Evolutionary conservation across 2,888 invertebrate genomes (phyloP).

Genomic region (Erebia palarica): DNA sequence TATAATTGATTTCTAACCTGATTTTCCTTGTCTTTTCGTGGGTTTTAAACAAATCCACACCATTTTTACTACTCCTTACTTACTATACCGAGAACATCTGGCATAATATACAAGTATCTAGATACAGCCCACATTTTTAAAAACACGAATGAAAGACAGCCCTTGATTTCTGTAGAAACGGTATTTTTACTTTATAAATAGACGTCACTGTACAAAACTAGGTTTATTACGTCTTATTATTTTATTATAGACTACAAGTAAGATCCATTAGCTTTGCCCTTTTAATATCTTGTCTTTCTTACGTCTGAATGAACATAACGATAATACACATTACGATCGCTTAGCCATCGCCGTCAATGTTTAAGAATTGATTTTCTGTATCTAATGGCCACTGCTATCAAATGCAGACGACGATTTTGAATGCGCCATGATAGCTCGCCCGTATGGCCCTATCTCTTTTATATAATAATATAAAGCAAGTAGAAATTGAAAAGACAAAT

Average conservation of each 20-base stretch:
- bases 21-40: neutral
- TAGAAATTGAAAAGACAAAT: neutral
- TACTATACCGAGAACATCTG: too few species aligned
- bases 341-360: neutral
- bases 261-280: neutral
- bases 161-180: too few species aligned
- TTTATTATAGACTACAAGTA: neutral
- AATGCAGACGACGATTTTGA: constrained; percentile 12
- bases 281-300: neutral
- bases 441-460: neutral
- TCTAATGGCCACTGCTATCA: constrained; percentile 11
- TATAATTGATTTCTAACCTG: neutral
- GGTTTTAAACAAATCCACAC: too few species aligned
- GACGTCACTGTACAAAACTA: too few species aligned
- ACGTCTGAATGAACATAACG: neutral
- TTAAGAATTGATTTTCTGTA: constrained; percentile 14
- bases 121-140: too few species aligned
- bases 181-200: too few species aligned
- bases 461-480: neutral
- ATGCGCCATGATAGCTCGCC: neutral
- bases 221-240: too few species aligned
- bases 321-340: neutral
- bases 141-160: too few species aligned
- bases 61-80: too few species aligned
- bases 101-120: too few species aligned